A percentile compares a stretch with the other conserved stretches of the same genome.
Conservation (phyloP, 1,140 invertebrate genomes). For the Cydia amplana region DNA sequence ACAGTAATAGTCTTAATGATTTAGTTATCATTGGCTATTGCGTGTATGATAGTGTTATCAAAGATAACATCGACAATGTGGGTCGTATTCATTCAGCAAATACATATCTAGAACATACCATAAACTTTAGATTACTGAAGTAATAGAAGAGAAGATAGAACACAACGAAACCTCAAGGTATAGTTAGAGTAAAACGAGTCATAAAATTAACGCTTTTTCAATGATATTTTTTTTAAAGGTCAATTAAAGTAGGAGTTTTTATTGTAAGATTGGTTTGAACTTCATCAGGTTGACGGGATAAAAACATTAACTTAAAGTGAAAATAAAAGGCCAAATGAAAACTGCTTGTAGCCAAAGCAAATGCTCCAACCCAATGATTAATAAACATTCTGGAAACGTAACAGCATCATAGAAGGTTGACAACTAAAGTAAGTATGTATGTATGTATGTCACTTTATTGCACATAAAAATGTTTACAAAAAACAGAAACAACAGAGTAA, state of each 20-base stretch:
- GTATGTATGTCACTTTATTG: no score
- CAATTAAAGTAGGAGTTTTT: not conserved
- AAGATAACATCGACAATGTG: slow-evolving; percentile 6
- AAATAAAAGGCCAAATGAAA: not conserved
- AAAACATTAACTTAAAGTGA: not conserved
- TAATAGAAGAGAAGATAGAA: not conserved
- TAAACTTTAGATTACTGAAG: not conserved
- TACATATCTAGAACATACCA: not conserved
- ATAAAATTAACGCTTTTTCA: no score
- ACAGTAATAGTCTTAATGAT: slow-evolving; percentile 2
- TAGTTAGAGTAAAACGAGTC: no score
- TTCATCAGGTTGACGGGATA: not conserved
- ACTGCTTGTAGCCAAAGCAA: not conserved
- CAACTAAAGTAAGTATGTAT: no score
- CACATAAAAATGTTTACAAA: no score
- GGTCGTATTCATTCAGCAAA: slow-evolving; percentile 22
- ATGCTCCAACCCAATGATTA: not conserved
- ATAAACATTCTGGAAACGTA: no score
- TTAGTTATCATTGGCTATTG: not conserved
- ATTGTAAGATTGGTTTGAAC: no score
- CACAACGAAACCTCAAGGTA: not conserved
- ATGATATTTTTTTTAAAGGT: no score
- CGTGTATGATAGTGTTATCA: slow-evolving; percentile 4
- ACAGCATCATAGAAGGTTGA: not conserved
- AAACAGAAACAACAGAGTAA: no score